Conservation (phyloP, 37 sponge, comb jelly and placozoan genomes). For the Aphrocallistes beatrix region DNA sequence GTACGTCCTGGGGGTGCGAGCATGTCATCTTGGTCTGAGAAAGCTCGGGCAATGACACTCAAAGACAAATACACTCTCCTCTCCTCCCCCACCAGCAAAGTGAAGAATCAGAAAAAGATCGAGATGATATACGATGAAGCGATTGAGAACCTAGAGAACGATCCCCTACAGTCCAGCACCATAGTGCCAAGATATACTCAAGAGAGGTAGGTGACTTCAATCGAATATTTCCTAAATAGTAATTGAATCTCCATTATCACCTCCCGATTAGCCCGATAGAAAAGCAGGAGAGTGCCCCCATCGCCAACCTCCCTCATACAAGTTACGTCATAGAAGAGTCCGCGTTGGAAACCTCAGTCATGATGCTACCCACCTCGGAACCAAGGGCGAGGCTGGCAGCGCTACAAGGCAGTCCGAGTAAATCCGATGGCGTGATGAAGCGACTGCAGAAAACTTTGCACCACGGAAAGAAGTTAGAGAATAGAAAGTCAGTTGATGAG, state of each 20-base stretch:
- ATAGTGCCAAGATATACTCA: neutral
- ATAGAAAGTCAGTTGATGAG: no score
- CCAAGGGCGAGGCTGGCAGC: neutral
- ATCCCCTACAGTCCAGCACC: neutral
- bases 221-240: no score
- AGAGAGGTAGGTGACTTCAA: no score
- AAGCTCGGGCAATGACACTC: neutral
- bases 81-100: neutral
- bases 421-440: neutral
- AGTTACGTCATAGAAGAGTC: neutral
- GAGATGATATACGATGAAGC: slow-evolving; percentile 16
- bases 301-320: no score
- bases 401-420: neutral
- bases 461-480: no score
- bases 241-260: no score
- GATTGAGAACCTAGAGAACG: slow-evolving; percentile 1
- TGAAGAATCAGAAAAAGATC: neutral
- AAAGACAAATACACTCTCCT: neutral
- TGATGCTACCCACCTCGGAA: neutral
- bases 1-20: neutral
- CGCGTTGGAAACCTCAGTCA: neutral
- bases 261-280: no score
- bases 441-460: neutral
- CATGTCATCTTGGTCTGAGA: neutral
- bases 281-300: no score